phyloP scores from a whole-genome alignment of 2,888 invertebrate genomes.

The Platerodrilus igneus region DNA sequence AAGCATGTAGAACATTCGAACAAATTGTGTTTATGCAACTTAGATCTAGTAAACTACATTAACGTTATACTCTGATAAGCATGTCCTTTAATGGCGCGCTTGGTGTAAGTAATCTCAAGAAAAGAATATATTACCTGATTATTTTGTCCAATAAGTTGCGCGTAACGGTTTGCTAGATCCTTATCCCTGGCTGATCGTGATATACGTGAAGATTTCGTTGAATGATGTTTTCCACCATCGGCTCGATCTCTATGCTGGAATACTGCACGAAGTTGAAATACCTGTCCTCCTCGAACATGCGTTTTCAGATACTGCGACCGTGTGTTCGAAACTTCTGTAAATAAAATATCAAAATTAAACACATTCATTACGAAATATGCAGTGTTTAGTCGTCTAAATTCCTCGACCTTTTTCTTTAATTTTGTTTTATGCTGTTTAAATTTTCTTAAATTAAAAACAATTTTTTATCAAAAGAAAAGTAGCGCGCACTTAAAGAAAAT shows the following conservation, averaged over 20 bases:
- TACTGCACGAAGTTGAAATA: conserved; percentile 67
- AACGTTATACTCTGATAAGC: conserved; percentile 16
- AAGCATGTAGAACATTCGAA: conserved; percentile 18
- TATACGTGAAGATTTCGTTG: conserved; percentile 35
- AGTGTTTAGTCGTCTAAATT: no score
- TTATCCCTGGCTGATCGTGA: conserved; percentile 46
- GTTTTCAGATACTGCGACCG: conserved; percentile 61
- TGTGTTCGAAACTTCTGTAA: conserved; percentile 33
- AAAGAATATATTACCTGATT: conserved; percentile 54
- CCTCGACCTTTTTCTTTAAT: no score
- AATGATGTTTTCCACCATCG: conserved; percentile 34
- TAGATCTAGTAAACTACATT: conserved; percentile 18
- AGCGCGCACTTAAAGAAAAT: no score
- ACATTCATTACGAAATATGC: no score
- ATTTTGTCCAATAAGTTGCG: conserved; percentile 68
- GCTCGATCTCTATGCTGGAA: conserved; percentile 64
- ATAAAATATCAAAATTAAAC: no score
- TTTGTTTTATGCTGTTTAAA: no score
- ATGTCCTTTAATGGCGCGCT: conserved; percentile 5
- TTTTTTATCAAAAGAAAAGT: no score
- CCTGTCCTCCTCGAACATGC: conserved; percentile 67
- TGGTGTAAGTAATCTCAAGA: conserved; percentile 8
- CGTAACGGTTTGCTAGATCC: conserved; percentile 55
- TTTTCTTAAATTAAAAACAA: no score
- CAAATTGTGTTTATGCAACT: conserved; percentile 5